Base-by-base conservation (phyloP, 2,797 vertebrate species). In the Syndactyla subalaris region DNA sequence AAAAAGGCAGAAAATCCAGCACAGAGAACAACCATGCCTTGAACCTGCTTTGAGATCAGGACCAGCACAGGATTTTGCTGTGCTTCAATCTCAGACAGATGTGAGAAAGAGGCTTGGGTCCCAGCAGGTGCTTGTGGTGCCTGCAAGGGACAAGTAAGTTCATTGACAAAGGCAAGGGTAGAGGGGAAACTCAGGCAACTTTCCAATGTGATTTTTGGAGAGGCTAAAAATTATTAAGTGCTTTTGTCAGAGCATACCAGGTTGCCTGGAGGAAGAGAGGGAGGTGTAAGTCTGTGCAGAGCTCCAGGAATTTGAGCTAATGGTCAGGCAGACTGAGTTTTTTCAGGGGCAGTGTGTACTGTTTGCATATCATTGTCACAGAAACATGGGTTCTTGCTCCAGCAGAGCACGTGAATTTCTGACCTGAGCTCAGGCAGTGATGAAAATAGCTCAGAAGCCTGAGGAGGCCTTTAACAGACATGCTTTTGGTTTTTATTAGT, bases 401-500 rank as follows among this genome's bases (percentile, higher is more conserved):
- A 48, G 38, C 43, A 43, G 67, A 74, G 36, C n/a, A 4, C 16
- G 14, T 52, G 36, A 72, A 58, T 88, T 92, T 71, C 57, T 91
- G 27, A 63, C 14, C 54, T 46, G 54, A 80, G 70, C 36, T 78
- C 23, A 46, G 41, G 8, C 20, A 61, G 74, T 54, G 39, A 48
- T 20, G 11, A 66, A 83, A 46, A 48, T 21, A 78, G n/a, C 52
- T 92, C 54, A 39, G 41, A 82, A 80, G 43, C 26, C 54, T 65
- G 55, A 77, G 17, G 14, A 34, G 39, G 4, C n/a, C 41, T 89
- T 70, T 70, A 74, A 91, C 59, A 43, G 43, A 45, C 15, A 9
- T 48, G 23, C n/a, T 9, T 0, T 51, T 83, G 20, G 3, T 77
- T 83, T 87, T 78, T 86, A 24, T 85, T 97, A 99, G 99, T 99